Percentiles rank a stretch among this genome's conserved stretches.
Evolutionary conservation across 2,888 invertebrate genomes (phyloP).

Genomic region (Trypoxylon attenuatum): DNA sequence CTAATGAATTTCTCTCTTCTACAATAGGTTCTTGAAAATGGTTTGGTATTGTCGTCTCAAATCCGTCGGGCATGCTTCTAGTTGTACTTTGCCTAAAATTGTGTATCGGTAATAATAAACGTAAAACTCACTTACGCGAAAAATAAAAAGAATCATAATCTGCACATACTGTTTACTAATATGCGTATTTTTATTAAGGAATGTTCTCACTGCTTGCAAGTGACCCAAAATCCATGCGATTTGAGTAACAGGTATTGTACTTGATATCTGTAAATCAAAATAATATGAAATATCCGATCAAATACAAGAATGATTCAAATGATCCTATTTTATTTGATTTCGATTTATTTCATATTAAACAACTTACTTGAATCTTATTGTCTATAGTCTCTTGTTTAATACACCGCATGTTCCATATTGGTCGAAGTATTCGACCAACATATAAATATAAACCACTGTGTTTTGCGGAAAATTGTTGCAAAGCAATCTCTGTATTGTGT

Average conservation of each 20-base stretch:
- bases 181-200: constrained; percentile 83
- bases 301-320: background rate
- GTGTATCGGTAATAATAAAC: constrained; percentile 18
- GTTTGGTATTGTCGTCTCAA: constrained; percentile 62
- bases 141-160: background rate
- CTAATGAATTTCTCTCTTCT: constrained; percentile 86
- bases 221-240: constrained; percentile 81
- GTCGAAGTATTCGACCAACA: constrained; percentile 89
- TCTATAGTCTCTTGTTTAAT: constrained; percentile 76
- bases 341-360: background rate
- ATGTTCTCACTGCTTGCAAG: constrained; percentile 84
- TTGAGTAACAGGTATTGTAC: constrained; percentile 65
- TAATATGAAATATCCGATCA: too few relatives aligned
- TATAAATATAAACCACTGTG: constrained; percentile 96
- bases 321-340: background rate
- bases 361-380: constrained; percentile 60
- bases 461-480: constrained; percentile 82
- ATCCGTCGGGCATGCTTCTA: constrained; percentile 61
- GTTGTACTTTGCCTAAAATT: constrained; percentile 54
- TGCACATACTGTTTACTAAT: constrained; percentile 67
- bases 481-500: constrained; percentile 56
- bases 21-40: constrained; percentile 72
- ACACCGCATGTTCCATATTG: constrained; percentile 90
- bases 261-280: constrained; percentile 59
- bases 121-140: background rate